Conservation (phyloP, 1,140 invertebrate species). For the Lordiphosa clarofinis region DNA sequence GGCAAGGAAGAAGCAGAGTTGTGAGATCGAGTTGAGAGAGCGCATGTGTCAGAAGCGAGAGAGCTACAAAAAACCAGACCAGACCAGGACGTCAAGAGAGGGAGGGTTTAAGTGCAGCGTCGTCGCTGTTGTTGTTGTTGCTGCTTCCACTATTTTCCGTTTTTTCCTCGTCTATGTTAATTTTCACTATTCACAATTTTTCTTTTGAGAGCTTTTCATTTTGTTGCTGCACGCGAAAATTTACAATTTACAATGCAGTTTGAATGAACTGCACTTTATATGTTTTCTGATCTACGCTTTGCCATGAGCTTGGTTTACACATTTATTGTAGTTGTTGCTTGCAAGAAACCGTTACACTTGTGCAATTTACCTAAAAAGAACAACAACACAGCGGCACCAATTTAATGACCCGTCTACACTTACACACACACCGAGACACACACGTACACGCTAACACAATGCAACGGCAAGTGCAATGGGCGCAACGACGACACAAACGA, state of each 20-base stretch:
- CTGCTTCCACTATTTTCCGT: conserved; percentile 42
- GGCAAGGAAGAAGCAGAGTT: no score
- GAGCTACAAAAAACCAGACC: conserved; percentile 13
- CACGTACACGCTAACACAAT: conserved; percentile 20
- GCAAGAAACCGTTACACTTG: conserved; percentile 68
- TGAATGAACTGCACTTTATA: conserved; percentile 65
- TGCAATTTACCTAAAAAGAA: conserved; percentile 67
- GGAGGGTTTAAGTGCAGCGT: conserved; percentile 26
- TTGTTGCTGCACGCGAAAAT: conserved; percentile 38
- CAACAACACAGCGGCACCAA: no score
- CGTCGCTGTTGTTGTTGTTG: conserved; percentile 36
- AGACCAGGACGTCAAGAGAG: conserved; percentile 30
- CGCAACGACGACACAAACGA: conserved; percentile 51
- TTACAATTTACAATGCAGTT: conserved; percentile 49
- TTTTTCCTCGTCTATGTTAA: conserved; percentile 33
- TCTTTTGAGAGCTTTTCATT: conserved; percentile 58
- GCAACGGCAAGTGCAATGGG: conserved; percentile 44
- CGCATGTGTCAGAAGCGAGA: conserved; percentile 21
- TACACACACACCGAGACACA: conserved; percentile 13
- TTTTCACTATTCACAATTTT: conserved; percentile 61
- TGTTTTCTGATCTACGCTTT: conserved; percentile 35
- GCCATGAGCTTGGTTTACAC: conserved; percentile 48
- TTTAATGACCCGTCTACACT: no score
- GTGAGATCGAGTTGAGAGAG: conserved; percentile 14
- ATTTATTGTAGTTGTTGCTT: conserved; percentile 19